A percentile compares a stretch with the other conserved stretches of the same genome.
Evolutionary conservation across 2,888 invertebrate genomes (phyloP).

Genomic region (Apamea monoglypha): DNA sequence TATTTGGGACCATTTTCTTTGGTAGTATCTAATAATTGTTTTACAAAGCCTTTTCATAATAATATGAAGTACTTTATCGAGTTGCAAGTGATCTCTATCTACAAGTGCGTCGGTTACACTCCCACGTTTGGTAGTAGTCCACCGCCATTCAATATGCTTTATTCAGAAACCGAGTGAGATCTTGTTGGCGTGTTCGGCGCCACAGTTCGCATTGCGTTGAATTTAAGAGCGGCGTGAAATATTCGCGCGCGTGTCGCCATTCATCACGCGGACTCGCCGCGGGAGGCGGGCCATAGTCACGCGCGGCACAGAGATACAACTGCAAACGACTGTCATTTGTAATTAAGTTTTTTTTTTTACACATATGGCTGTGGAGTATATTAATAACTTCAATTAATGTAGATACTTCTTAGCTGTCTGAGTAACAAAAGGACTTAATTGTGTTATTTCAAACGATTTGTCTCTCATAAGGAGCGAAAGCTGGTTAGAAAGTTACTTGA

Average conservation of each 20-base stretch:
- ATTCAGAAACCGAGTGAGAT: conserved; percentile 23
- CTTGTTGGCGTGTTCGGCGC: conserved; percentile 19
- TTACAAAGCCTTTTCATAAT: neutral
- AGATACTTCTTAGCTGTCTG: no score
- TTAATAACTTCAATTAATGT: neutral
- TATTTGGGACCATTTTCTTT: neutral
- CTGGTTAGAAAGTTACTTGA: neutral
- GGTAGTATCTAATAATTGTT: neutral
- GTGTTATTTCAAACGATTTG: neutral
- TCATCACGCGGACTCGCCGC: conserved; percentile 40
- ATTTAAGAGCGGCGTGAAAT: conserved; percentile 43
- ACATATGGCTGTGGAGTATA: neutral
- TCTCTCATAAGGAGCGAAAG: neutral
- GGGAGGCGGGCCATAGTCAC: conserved; percentile 21
- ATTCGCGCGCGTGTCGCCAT: conserved; percentile 49
- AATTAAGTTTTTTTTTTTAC: neutral
- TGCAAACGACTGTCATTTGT: neutral
- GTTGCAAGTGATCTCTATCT: neutral
- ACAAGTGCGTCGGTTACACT: neutral
- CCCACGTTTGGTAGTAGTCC: neutral
- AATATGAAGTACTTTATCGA: neutral
- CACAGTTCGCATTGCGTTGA: conserved; percentile 18
- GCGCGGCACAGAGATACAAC: neutral
- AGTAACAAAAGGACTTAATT: neutral
- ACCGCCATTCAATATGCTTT: conserved; percentile 17